A percentile compares a stretch with the other conserved stretches of the same genome.
Evolutionary conservation across 2,797 vertebrate species (phyloP).

Genomic region (Pangasius sanitwongsei): DNA sequence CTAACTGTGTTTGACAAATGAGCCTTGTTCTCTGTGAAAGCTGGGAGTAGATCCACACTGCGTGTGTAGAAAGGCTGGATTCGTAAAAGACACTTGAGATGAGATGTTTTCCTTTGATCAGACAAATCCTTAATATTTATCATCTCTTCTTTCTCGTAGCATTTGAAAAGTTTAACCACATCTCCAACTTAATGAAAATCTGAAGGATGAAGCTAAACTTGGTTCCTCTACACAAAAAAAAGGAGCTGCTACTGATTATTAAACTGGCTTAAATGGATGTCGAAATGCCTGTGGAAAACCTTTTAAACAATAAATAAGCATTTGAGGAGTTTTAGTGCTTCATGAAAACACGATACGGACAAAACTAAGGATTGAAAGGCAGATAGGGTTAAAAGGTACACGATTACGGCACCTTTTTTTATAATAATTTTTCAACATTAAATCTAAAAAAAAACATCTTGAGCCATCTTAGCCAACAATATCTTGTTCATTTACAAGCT

Average conservation of each 20-base stretch:
- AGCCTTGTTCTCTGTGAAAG: not conserved
- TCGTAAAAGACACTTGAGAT: conserved; percentile 11
- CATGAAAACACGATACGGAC: not conserved
- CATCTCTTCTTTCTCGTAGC: not conserved
- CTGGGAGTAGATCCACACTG: not conserved
- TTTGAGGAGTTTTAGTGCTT: not conserved
- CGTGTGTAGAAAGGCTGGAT: not conserved
- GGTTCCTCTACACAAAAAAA: no score
- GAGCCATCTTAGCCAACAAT: not conserved
- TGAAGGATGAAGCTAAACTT: conserved; percentile 39
- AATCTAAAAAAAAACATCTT: not conserved
- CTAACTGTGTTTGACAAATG: conserved; percentile 26
- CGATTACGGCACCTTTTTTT: not conserved
- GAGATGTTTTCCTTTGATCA: conserved; percentile 24
- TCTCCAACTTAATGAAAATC: not conserved
- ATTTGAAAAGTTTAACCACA: not conserved
- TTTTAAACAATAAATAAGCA: not conserved
- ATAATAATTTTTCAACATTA: no score
- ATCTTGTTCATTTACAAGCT: not conserved
- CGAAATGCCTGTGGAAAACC: no score
- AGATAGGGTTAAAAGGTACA: not conserved
- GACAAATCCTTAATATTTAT: not conserved
- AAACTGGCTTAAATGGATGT: not conserved
- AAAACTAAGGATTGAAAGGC: not conserved
- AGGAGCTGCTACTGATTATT: not conserved